A percentile compares a stretch with the other conserved stretches of the same genome.
These are phyloP conservation scores for Cerceris ruficornis DNA, from an alignment of 2,888 invertebrate genomes.

Conservation along the genomic window DNA sequence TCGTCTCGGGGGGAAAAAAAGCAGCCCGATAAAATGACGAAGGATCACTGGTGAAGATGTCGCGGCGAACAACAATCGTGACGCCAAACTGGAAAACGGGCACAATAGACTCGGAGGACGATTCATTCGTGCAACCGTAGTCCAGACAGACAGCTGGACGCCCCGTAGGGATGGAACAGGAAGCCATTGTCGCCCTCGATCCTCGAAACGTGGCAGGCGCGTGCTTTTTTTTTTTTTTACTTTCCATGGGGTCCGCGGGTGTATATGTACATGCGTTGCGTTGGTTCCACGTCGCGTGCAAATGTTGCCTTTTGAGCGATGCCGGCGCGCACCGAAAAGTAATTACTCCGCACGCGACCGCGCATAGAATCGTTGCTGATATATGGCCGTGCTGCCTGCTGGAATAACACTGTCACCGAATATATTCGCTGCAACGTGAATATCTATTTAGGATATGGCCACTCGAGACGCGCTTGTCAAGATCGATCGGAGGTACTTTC, in stretches of 20 bases:
- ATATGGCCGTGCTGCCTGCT: conserved; percentile 42
- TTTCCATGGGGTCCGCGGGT: not conserved
- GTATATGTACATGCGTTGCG: conserved; percentile 31
- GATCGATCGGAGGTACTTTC: conserved; percentile 13
- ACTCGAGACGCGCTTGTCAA: conserved; percentile 42
- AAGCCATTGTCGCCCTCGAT: conserved; percentile 72
- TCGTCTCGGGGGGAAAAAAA: conserved; percentile 11
- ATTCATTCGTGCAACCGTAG: conserved; percentile 64
- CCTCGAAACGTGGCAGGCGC: conserved; percentile 55
- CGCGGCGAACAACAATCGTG: conserved; percentile 52
- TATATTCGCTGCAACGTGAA: conserved; percentile 38
- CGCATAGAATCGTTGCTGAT: conserved; percentile 64
- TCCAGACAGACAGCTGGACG: conserved; percentile 72
- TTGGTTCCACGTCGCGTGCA: conserved; percentile 61
- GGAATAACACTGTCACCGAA: conserved; percentile 61
- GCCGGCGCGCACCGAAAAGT: conserved; percentile 67
- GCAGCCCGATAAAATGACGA: conserved; percentile 46
- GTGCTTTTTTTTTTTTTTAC: conserved; percentile 36
- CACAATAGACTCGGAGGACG: conserved; percentile 60
- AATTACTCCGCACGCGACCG: conserved; percentile 72
- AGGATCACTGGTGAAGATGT: conserved; percentile 62
- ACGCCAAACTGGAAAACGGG: conserved; percentile 60
- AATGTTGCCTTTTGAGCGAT: conserved; percentile 68
- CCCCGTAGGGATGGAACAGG: conserved; percentile 72
- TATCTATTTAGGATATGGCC: conserved; percentile 21